Conservation (phyloP, 2,113 vertebrate genomes). For the Cottus gobio region DNA sequence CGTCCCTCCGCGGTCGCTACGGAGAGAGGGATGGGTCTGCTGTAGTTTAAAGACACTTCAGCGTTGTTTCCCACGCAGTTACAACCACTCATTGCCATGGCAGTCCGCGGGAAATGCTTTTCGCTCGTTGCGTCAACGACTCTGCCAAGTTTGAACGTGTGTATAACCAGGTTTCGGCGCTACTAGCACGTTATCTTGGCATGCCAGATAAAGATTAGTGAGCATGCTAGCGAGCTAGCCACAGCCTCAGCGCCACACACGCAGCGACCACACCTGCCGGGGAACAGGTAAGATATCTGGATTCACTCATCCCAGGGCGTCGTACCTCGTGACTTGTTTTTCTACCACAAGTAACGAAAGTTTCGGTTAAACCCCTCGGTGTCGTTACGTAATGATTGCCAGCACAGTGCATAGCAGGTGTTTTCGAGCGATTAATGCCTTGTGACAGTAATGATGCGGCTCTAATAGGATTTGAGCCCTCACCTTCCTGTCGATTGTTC, state of each 20-base stretch:
- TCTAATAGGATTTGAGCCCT: conserved; percentile 82
- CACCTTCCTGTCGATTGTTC: conserved; percentile 66
- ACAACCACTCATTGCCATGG: conserved; percentile 37
- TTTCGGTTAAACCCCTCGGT: not conserved
- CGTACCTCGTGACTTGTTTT: not conserved
- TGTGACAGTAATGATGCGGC: conserved; percentile 80
- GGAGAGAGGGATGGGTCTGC: conserved; percentile 41
- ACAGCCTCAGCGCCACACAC: conserved; percentile 46
- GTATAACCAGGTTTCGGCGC: not conserved
- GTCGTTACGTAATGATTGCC: conserved; percentile 25
- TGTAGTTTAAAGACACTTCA: conserved; percentile 6
- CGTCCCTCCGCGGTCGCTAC: conserved; percentile 78
- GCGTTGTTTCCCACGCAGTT: conserved; percentile 19
- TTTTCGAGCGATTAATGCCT: conserved; percentile 74
- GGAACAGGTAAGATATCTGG: conserved; percentile 57
- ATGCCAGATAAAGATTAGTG: conserved; percentile 75
- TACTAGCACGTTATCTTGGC: conserved; percentile 25
- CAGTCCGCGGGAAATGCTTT: not conserved
- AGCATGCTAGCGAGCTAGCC: conserved; percentile 71
- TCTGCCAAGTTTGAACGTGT: conserved; percentile 8
- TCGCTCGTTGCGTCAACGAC: conserved; percentile 5
- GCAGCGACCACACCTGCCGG: conserved; percentile 51
- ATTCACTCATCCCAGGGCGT: not conserved
- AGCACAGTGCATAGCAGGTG: conserved; percentile 54
- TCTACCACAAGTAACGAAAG: not conserved